phyloP scores from a whole-genome alignment of 2,797 vertebrate species.

The Sphenopsis melanotis region DNA sequence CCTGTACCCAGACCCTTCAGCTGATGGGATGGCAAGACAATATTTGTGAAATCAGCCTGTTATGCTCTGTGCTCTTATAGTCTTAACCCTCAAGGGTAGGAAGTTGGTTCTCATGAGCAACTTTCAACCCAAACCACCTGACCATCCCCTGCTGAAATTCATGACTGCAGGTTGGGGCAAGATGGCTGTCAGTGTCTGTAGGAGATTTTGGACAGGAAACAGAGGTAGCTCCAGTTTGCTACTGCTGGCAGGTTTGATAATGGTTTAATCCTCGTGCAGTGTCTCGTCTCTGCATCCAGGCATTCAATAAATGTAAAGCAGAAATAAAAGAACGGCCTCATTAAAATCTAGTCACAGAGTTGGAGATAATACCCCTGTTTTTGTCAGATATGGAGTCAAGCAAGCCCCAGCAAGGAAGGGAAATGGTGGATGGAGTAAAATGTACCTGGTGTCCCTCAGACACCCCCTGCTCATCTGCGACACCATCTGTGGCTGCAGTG shows the following conservation, averaged over 20 bases:
- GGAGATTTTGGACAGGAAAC: neutral
- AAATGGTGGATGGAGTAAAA: neutral
- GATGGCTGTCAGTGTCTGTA: neutral
- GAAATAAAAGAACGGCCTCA: neutral
- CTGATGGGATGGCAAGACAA: neutral
- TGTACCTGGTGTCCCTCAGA: neutral
- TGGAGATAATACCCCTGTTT: neutral
- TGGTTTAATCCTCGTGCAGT: neutral
- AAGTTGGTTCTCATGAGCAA: neutral
- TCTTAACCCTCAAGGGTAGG: neutral
- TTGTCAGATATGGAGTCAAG: neutral
- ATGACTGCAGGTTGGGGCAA: neutral
- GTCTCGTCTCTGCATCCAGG: neutral
- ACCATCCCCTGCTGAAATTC: neutral
- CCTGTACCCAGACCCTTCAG: neutral
- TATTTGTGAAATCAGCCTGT: neutral
- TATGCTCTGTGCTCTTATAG: neutral
- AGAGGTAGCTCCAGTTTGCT: neutral
- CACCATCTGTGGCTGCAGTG: neutral
- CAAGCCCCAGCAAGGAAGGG: neutral
- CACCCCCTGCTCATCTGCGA: neutral
- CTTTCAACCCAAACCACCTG: neutral
- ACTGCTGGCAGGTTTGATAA: neutral
- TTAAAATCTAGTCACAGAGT: constrained; percentile 25
- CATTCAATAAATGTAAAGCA: neutral